Conservation (phyloP, 1,140 invertebrate genomes). For the Pygmarrhopalites habei region DNA sequence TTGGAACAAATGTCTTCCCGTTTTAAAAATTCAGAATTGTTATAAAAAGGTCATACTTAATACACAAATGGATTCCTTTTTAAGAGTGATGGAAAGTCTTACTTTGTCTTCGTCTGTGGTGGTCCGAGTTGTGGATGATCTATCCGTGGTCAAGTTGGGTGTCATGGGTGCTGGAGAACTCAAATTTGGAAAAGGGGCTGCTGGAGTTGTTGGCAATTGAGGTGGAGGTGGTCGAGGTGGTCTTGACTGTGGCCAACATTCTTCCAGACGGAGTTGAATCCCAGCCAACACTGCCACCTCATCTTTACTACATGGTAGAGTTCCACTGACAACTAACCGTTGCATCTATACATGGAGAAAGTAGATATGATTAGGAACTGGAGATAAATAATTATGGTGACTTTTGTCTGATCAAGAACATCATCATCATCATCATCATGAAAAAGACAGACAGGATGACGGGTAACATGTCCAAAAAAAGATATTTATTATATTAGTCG, state of each 20-base stretch:
- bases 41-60: too few relatives aligned
- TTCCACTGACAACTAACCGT: conserved; percentile 56
- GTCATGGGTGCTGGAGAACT: conserved; percentile 27
- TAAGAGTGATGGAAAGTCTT: too few relatives aligned
- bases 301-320: conserved; percentile 60
- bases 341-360: conserved; percentile 52
- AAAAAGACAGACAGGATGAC: too few relatives aligned
- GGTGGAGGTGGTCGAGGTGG: conserved; percentile 22
- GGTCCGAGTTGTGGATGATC: conserved; percentile 13
- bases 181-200: background rate
- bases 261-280: conserved; percentile 60
- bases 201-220: background rate
- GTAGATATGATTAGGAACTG: conserved; percentile 11
- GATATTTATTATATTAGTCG: too few relatives aligned
- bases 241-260: conserved; percentile 51
- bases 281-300: conserved; percentile 60
- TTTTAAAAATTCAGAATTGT: too few relatives aligned
- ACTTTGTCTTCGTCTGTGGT: conserved; percentile 23
- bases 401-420: too few relatives aligned
- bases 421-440: too few relatives aligned
- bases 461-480: too few relatives aligned
- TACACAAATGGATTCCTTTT: too few relatives aligned
- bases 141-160: conserved; percentile 30
- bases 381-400: background rate
- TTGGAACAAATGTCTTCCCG: too few relatives aligned